These are phyloP conservation scores for Cephus spinipes DNA, from an alignment of 2,888 invertebrate species.

Conservation along the genomic window DNA sequence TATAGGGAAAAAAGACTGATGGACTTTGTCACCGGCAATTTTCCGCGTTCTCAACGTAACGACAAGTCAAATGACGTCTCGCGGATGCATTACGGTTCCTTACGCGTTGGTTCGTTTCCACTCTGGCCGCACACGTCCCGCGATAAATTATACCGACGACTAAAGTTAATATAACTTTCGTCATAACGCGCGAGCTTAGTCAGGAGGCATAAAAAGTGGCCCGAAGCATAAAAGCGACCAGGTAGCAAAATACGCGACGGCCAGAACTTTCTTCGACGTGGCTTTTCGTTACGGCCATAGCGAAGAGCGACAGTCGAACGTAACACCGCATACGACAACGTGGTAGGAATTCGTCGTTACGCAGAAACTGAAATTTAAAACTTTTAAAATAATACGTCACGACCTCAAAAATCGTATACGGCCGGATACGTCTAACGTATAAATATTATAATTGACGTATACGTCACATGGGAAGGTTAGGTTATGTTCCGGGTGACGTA, in stretches of 20 bases:
- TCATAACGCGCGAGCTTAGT: constrained; percentile 29
- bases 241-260: neutral
- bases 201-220: constrained; percentile 18
- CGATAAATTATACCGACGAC: constrained; percentile 4
- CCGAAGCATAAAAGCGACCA: constrained; percentile 25
- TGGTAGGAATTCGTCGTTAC: neutral
- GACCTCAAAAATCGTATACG: neutral
- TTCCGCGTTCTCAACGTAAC: neutral
- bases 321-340: neutral
- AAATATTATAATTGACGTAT: neutral
- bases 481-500: neutral
- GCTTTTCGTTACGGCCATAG: neutral
- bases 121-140: neutral
- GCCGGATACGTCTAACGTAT: neutral
- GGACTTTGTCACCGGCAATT: neutral
- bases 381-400: neutral
- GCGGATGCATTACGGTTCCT: neutral
- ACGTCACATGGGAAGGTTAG: neutral
- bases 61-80: neutral
- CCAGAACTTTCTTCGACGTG: constrained; percentile 16
- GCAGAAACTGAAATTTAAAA: neutral
- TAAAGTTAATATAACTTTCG: constrained; percentile 40
- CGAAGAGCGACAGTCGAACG: neutral
- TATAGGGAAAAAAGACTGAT: too few relatives aligned
- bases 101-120: neutral